Evolutionary conservation across 2,888 invertebrate genomes (phyloP).

Genomic region (Spialia ferax): DNA sequence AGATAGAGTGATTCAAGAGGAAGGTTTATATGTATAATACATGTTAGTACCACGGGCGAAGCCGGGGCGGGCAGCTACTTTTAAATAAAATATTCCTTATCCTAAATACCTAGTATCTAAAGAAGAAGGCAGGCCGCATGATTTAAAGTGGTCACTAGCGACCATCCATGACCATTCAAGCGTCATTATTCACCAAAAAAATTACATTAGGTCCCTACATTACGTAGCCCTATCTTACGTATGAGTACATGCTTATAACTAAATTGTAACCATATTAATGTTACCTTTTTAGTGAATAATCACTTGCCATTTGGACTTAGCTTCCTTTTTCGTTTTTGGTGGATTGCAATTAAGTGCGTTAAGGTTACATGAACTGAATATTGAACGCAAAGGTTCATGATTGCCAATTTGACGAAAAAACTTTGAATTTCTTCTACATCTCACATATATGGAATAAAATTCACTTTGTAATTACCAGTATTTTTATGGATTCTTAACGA

Average conservation of each 20-base stretch:
- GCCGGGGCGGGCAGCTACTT: too few relatives aligned
- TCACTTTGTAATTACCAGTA: not conserved
- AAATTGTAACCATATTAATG: constrained; percentile 5
- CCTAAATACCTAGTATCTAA: too few relatives aligned
- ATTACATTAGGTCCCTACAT: too few relatives aligned
- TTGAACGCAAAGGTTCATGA: too few relatives aligned
- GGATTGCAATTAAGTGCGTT: not conserved
- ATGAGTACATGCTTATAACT: not conserved
- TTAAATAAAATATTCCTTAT: too few relatives aligned
- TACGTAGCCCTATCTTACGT: not conserved
- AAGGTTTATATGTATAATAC: too few relatives aligned
- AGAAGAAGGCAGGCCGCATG: too few relatives aligned
- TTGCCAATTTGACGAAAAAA: not conserved
- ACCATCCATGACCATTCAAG: too few relatives aligned
- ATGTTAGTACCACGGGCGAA: too few relatives aligned
- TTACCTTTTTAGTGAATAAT: constrained; percentile 21
- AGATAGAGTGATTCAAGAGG: too few relatives aligned
- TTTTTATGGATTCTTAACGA: not conserved
- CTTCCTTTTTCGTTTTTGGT: constrained; percentile 9
- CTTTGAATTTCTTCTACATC: not conserved
- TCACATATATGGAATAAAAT: too few relatives aligned
- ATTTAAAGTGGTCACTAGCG: too few relatives aligned
- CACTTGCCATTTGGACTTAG: constrained; percentile 15
- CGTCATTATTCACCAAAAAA: not conserved
- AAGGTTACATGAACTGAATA: constrained; percentile 7